Conservation (phyloP, 2,888 invertebrate genomes). For the Epirrhoe tristata region DNA sequence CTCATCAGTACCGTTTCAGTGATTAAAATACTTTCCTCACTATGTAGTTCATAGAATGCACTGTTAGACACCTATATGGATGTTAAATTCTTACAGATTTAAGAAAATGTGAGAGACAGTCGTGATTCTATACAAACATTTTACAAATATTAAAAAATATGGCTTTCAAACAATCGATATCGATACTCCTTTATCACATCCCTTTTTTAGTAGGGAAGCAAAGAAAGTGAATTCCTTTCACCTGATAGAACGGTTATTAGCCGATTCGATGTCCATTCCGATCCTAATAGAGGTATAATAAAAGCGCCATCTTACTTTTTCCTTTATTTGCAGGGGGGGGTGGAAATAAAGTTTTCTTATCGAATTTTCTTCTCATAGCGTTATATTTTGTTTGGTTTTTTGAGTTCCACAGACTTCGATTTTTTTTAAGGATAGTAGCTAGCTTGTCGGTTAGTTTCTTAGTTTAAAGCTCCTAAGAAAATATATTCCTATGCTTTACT, state of each 20-base stretch:
- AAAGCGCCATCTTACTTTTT: slow-evolving; percentile 77
- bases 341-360: slow-evolving; percentile 69
- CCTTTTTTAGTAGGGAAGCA: slow-evolving; percentile 57
- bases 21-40: no score
- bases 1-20: no score
- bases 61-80: no score
- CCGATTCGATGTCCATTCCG: slow-evolving; percentile 82
- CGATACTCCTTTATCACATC: slow-evolving; percentile 45
- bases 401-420: slow-evolving; percentile 1
- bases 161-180: slow-evolving; percentile 32
- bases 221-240: slow-evolving; percentile 82
- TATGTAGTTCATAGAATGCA: no score
- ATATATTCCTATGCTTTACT: no score
- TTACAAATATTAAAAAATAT: no score
- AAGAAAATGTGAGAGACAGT: no score
- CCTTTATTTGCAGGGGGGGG: slow-evolving; percentile 70
- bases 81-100: no score
- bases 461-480: no score
- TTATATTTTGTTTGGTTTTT: slow-evolving; percentile 21
- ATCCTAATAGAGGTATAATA: slow-evolving; percentile 84
- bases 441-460: no score
- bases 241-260: slow-evolving; percentile 85
- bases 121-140: no score
- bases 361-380: slow-evolving; percentile 65
- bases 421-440: neutral